Conservation (phyloP, 2,888 invertebrate species). For the Phrixothrix hirtus region DNA sequence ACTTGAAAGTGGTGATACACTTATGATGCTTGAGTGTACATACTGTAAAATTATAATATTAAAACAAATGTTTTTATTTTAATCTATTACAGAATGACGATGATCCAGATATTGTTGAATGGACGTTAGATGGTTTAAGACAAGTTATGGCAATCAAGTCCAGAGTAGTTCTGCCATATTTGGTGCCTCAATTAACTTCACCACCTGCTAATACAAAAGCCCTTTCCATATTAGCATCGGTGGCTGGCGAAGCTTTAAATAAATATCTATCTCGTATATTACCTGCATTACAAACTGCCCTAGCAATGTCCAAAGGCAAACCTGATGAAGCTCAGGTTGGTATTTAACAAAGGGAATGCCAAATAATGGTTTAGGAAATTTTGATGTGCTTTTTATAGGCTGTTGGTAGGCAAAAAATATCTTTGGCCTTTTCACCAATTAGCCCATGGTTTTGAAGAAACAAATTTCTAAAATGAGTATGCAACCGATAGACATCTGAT, state of each 20-base stretch:
- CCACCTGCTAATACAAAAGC: conserved; percentile 92
- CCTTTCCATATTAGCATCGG: conserved; percentile 89
- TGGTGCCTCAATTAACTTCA: conserved; percentile 91
- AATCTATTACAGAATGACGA: conserved; percentile 69
- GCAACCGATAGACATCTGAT: too few species aligned
- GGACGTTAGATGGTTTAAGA: conserved; percentile 91
- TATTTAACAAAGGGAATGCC: too few species aligned
- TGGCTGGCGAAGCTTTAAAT: conserved; percentile 90
- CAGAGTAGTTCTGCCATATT: conserved; percentile 91
- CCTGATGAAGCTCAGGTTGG: conserved; percentile 60
- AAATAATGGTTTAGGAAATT: too few species aligned
- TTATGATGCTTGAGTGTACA: too few species aligned
- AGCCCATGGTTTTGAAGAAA: too few species aligned
- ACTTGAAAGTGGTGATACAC: too few species aligned
- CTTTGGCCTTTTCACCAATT: too few species aligned
- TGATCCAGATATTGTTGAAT: conserved; percentile 79
- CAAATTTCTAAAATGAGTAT: too few species aligned
- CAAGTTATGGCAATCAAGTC: conserved; percentile 98
- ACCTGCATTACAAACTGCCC: conserved; percentile 81
- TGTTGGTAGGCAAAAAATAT: too few species aligned
- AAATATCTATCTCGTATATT: conserved; percentile 90
- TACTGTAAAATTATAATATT: too few species aligned
- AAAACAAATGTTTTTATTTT: too few species aligned
- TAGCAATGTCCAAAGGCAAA: conserved; percentile 70
- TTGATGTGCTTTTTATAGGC: too few species aligned